Base-by-base conservation (phyloP, 2,888 invertebrate genomes). In the Caenorhabditis sulstoni region DNA sequence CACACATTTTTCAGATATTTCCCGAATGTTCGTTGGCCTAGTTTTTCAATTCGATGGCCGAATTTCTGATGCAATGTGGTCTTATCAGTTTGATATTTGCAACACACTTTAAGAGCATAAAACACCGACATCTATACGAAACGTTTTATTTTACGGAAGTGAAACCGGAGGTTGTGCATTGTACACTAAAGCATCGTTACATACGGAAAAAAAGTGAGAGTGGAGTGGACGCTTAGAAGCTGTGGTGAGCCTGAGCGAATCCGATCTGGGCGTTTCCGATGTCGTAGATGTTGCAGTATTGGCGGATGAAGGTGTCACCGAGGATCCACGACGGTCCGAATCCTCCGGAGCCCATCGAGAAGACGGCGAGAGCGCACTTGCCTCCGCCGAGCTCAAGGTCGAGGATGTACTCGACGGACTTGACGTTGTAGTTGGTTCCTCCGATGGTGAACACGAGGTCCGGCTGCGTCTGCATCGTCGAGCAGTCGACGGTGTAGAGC, bases 341-440 rank as follows among this genome's bases (percentile, higher is more conserved):
- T 29, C 83, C 83, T 20, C 52, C 58, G 3, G 29, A 39, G 29
- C 49, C 66, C 77, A 81, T 79, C 57, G 53, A 44, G 79, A 81
- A 79, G 71, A 81, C 70, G 37, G 81, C 77, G 16, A 84, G 53
- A 23, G 79, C 85, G 58, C 85, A 84, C 70, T 82, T 83, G 23
- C 82, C 81, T 14, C 65, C 45, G 39, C 82, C 83, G 45, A 85
- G 82, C 52, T 65, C 47, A 20, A 87, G 80, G 74, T 87, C 87
- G 50, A 87, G 65, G 12, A 87, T 80, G 83, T 87, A 87, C 53
- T 87, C 85, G 18, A 79, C 80, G 11, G 86, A 53, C 37, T 82
- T 81, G 11, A 87, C 83, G 62, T 49, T 68, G 82, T 87, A 86
- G 14, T 37, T 39, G 44, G 61, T 41, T 57, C 85, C 85, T 20